Evolutionary conservation across 2,797 vertebrate species (phyloP), one percentile per base, ranked within the genome.

Genomic region (Graptemys geographica): DNA sequence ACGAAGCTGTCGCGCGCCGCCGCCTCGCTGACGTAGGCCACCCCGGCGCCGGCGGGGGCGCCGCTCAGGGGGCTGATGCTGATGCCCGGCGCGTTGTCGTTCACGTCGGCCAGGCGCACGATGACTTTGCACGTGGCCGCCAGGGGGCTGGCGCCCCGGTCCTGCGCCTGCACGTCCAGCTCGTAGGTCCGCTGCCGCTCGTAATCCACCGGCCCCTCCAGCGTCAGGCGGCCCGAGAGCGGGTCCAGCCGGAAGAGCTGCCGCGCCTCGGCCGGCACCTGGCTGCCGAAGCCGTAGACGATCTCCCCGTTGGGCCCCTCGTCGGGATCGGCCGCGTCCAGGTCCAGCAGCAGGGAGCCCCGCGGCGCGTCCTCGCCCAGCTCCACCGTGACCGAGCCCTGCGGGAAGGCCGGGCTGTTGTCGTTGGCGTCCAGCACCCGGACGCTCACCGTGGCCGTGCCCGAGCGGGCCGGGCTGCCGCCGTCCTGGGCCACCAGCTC

Each of bases 351-450:
- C 16, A 99, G 96, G 1, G 98, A 98, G 88, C 99, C 99, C 0
- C 98, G 98, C 0, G 98, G 98, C 0, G 99, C 98, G 10, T 99
- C 99, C 97, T 99, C 99, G 0, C 98, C 98, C 95, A 99, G 92
- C 94, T 99, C 99, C 83, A 99, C 99, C 0, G 98, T 98, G 86
- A 99, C 98, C 0, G 98, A 98, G 53, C 98, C 98, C 94, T 98
- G 99, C 47, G 99, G 98, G 72, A 99, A 99, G 92, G 99, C 97
- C 0, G 99, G 99, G 81, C 98, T 99, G 95, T 99, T 99, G 98
- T 99, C 99, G 1, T 99, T 99, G 90, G 99, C 99, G 28, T 99
- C 99, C 5, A 99, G 98, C 88, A 99, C 99, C 1, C 98, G 98
- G 23, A 99, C 98, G 0, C 98, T 99, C 89, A 99, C 98, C 0